phyloP scores from a whole-genome alignment of 1,140 invertebrate species.

The Cecropterus lyciades region DNA sequence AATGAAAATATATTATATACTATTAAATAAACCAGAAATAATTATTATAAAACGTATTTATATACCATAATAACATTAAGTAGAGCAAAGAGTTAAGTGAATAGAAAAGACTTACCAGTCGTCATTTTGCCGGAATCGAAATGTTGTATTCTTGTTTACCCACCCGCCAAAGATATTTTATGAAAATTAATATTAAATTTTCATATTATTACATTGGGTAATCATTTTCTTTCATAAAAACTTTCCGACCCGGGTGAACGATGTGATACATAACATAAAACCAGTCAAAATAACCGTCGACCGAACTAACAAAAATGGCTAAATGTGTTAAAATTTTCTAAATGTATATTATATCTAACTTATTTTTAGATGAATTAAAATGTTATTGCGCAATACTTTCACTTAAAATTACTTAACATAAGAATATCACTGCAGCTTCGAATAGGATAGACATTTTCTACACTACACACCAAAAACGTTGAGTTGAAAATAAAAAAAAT shows the following conservation, averaged over 20 bases:
- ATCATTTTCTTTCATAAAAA: constrained; percentile 38
- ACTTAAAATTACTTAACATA: constrained; percentile 39
- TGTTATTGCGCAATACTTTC: constrained; percentile 31
- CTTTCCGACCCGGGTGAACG: constrained; percentile 27
- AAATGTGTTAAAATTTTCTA: neutral
- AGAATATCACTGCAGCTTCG: constrained; percentile 52
- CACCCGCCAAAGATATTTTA: constrained; percentile 20
- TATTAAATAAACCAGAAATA: too few species aligned
- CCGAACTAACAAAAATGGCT: neutral
- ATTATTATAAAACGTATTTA: too few species aligned
- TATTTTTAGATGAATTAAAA: constrained; percentile 10
- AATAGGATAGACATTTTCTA: constrained; percentile 52
- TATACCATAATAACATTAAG: too few species aligned
- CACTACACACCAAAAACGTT: constrained; percentile 61
- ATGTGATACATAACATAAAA: neutral
- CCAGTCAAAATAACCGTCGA: too few species aligned
- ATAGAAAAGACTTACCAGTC: constrained; percentile 55
- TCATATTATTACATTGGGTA: constrained; percentile 50
- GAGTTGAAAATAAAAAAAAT: constrained; percentile 52
- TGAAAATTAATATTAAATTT: constrained; percentile 68
- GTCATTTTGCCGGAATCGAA: constrained; percentile 54
- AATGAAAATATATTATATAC: too few species aligned
- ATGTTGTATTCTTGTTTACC: constrained; percentile 21
- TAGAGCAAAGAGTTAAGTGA: too few species aligned
- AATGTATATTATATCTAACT: neutral